A percentile compares a stretch with the other conserved stretches of the same genome.
Evolutionary conservation across 2,113 vertebrate genomes (phyloP).

Genomic region (Myotis davidii): DNA sequence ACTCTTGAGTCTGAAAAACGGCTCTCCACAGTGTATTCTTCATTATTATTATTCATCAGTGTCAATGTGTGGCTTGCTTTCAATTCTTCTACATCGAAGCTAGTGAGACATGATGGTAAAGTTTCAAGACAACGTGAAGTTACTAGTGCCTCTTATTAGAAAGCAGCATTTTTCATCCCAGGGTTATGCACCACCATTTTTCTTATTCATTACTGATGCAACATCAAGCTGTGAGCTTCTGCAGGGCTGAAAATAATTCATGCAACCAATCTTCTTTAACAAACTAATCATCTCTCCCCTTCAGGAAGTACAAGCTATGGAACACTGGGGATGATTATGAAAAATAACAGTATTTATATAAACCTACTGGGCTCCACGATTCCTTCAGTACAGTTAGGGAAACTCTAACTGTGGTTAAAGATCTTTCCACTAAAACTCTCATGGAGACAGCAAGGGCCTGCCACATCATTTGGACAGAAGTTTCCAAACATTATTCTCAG

Average conservation of each 20-base stretch:
- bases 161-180: constrained; percentile 44
- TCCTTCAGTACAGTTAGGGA: neutral
- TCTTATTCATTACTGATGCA: constrained; percentile 58
- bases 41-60: neutral
- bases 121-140: neutral
- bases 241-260: constrained; percentile 76
- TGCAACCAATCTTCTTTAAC: constrained; percentile 65
- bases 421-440: neutral
- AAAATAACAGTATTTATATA: neutral
- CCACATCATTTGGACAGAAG: neutral
- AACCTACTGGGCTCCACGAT: neutral
- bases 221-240: constrained; percentile 72
- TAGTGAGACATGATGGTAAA: constrained; percentile 4
- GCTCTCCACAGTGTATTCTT: neutral
- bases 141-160: neutral
- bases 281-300: constrained; percentile 73
- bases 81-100: constrained; percentile 7
- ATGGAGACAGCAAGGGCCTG: neutral
- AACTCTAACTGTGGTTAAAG: neutral
- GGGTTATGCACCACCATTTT: constrained; percentile 17
- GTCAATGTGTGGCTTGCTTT: neutral
- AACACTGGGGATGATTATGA: neutral
- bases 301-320: constrained; percentile 73
- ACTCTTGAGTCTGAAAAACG: neutral
- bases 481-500: neutral